phyloP scores from a whole-genome alignment of 1,140 invertebrate genomes.

The Mercenaria mercenaria region DNA sequence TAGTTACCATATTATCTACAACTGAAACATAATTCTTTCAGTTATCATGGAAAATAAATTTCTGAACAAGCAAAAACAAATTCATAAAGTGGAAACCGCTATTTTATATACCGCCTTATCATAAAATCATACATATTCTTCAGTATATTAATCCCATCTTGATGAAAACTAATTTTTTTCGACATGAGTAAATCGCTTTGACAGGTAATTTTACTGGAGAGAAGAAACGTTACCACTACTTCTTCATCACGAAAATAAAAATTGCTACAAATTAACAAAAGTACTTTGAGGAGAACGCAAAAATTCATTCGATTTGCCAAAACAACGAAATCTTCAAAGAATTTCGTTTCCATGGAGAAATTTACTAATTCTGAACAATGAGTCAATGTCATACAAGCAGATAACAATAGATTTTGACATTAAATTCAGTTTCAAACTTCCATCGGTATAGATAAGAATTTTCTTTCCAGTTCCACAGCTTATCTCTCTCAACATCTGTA shows the following conservation, averaged over 20 bases:
- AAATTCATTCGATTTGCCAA: conserved; percentile 24
- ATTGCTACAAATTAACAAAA: conserved; percentile 25
- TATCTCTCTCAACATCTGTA: conserved; percentile 59
- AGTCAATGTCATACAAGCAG: conserved; percentile 55
- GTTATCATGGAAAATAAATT: too few relatives aligned
- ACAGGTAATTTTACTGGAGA: conserved; percentile 9
- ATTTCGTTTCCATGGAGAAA: conserved; percentile 60
- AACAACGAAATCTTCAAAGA: conserved; percentile 17
- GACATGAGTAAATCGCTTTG: conserved; percentile 13
- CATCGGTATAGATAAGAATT: conserved; percentile 52
- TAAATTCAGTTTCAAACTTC: conserved; percentile 64
- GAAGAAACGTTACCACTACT: background rate
- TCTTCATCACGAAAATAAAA: conserved; percentile 16
- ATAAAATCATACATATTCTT: background rate
- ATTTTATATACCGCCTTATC: background rate
- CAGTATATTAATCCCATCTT: background rate
- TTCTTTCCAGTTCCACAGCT: conserved; percentile 23
- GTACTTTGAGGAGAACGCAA: conserved; percentile 2
- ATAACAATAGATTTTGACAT: conserved; percentile 67
- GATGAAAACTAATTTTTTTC: conserved; percentile 12
- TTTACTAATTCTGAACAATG: conserved; percentile 56
- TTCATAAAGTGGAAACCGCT: background rate
- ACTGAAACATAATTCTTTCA: background rate
- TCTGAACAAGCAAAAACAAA: background rate
- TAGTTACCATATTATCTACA: too few relatives aligned